phyloP scores from a whole-genome alignment of 2,797 vertebrate species.

The Loris lydekkerianus region DNA sequence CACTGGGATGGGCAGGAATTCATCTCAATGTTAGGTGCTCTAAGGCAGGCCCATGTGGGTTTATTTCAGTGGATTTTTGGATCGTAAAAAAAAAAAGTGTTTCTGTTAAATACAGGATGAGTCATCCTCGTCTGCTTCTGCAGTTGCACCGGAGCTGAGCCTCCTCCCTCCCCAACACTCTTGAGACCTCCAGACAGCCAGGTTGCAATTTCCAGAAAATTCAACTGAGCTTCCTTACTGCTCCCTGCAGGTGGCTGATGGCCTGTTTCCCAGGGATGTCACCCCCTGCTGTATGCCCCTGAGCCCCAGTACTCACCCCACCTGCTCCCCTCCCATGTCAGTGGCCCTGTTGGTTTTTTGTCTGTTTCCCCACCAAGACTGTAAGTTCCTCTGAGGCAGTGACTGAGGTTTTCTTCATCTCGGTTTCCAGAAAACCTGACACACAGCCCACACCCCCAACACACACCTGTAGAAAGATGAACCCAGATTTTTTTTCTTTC shows the following conservation, averaged over 20 bases:
- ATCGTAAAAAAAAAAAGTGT: neutral
- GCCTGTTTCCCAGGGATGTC: neutral
- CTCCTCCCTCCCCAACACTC: fast-evolving
- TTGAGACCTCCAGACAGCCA: neutral
- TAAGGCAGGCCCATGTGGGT: neutral
- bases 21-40: neutral
- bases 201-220: neutral
- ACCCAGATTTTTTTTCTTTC: neutral
- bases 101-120: constrained; percentile 18
- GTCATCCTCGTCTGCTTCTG: neutral
- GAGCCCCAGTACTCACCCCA: neutral
- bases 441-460: fast-evolving
- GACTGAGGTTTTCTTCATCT: neutral
- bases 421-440: neutral
- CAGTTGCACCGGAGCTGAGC: neutral
- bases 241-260: neutral
- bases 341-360: neutral
- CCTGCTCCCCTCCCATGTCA: fast-evolving
- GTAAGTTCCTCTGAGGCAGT: neutral
- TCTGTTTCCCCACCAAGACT: fast-evolving
- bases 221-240: neutral
- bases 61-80: constrained; percentile 40
- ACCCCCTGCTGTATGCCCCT: neutral
- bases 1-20: neutral
- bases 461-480: neutral